These are phyloP conservation scores for Thinocorus orbignyianus DNA, from an alignment of 2,113 vertebrate species.

Conservation along the genomic window DNA sequence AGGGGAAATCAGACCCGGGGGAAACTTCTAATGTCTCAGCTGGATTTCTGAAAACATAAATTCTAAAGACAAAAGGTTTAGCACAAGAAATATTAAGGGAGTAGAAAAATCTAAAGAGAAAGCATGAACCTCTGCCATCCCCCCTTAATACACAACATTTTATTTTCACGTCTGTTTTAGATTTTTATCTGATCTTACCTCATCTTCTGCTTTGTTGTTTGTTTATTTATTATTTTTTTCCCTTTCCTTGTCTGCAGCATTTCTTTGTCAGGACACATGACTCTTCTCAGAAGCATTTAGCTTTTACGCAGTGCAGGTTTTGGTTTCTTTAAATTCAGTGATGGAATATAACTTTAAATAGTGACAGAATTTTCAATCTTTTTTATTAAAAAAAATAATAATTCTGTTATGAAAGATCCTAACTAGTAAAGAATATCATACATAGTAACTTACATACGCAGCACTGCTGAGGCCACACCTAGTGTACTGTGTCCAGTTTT, in stretches of 20 bases:
- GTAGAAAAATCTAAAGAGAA: not conserved
- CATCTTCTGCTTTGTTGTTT: not conserved
- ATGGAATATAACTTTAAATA: too few relatives aligned
- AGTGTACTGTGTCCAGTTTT: rapidly evolving
- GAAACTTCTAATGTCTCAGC: not conserved
- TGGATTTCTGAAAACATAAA: constrained; percentile 44
- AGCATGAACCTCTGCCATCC: not conserved
- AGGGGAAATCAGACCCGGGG: not conserved
- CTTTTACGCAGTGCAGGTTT: not conserved
- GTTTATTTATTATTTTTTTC: too few relatives aligned
- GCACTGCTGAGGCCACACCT: not conserved
- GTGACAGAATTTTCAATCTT: not conserved
- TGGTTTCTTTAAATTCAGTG: not conserved
- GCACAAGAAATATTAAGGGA: constrained; percentile 18
- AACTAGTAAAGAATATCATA: not conserved
- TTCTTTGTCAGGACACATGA: not conserved
- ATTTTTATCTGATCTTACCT: not conserved
- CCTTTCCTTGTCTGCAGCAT: not conserved
- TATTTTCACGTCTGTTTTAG: not conserved
- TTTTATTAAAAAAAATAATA: not conserved
- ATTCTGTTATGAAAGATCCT: not conserved
- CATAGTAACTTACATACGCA: not conserved
- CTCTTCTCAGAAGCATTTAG: not conserved
- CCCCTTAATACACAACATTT: not conserved
- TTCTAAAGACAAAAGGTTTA: constrained; percentile 7